These are phyloP conservation scores for Jacana jacana DNA, from an alignment of 2,113 vertebrate genomes.

Conservation along the genomic window DNA sequence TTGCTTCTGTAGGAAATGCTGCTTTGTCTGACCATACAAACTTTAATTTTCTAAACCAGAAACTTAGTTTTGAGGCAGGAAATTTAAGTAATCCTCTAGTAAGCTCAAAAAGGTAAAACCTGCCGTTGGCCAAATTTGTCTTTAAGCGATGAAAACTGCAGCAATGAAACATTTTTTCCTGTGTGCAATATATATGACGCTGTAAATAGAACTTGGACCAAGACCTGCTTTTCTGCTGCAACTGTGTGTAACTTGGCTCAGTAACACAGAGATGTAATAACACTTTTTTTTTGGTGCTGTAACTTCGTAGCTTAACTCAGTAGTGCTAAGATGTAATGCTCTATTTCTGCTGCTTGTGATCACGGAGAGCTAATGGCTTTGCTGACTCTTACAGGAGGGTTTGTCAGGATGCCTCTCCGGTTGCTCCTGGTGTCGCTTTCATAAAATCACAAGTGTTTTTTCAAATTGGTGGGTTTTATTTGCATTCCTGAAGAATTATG, in stretches of 20 bases:
- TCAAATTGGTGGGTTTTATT: neutral
- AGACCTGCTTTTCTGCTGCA: slow-evolving; percentile 41
- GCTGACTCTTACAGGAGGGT: neutral
- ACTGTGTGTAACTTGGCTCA: neutral
- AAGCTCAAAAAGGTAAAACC: neutral
- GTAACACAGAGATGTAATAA: slow-evolving; percentile 30
- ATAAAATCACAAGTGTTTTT: neutral
- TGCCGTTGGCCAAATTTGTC: neutral
- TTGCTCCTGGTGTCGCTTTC: neutral
- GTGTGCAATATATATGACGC: neutral
- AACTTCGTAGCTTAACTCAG: neutral
- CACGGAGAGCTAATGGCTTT: neutral
- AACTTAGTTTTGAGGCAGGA: no score
- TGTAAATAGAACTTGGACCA: neutral
- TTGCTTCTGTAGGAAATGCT: neutral
- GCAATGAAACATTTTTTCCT: neutral
- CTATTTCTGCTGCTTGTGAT: slow-evolving; percentile 36
- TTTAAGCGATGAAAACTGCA: neutral
- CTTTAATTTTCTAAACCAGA: no score
- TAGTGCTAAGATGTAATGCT: neutral
- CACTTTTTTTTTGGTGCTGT: no score
- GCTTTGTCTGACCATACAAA: no score
- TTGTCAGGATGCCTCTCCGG: neutral
- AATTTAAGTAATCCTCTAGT: no score
- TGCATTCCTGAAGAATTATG: slow-evolving; percentile 1